phyloP scores from a whole-genome alignment of 2,113 vertebrate species.

The Coreoperca whiteheadi region DNA sequence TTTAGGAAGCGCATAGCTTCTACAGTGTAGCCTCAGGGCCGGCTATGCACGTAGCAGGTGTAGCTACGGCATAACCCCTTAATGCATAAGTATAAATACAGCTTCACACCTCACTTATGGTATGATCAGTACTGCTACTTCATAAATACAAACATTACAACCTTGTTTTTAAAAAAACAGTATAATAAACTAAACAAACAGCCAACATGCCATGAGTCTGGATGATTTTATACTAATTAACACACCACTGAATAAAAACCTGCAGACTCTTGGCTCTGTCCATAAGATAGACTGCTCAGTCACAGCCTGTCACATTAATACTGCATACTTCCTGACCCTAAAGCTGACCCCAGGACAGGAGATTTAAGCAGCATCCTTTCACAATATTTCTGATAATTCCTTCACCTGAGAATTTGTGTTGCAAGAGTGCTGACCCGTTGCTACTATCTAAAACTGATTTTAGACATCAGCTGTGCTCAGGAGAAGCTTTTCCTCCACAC shows the following conservation, averaged over 20 bases:
- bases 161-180: neutral
- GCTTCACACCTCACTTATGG: neutral
- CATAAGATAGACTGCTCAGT: conserved; percentile 9
- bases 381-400: neutral
- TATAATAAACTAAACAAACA: neutral
- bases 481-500: too few relatives aligned
- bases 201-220: neutral
- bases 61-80: neutral
- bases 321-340: neutral
- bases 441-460: conserved; percentile 6
- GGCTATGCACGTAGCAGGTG: neutral
- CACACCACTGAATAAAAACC: conserved; percentile 1
- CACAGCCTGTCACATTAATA: conserved; percentile 32
- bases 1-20: neutral
- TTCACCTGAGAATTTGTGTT: conserved; percentile 9
- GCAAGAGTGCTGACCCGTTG: neutral
- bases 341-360: neutral
- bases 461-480: too few relatives aligned
- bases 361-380: conserved; percentile 8
- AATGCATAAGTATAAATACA: neutral
- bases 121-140: neutral
- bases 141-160: neutral
- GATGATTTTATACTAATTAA: neutral
- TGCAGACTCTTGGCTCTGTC: neutral
- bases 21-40: neutral